Percentiles rank a stretch among this genome's conserved stretches.
These are phyloP conservation scores for Pseudopodoces humilis DNA, from an alignment of 2,113 vertebrate species.

Conservation along the genomic window DNA sequence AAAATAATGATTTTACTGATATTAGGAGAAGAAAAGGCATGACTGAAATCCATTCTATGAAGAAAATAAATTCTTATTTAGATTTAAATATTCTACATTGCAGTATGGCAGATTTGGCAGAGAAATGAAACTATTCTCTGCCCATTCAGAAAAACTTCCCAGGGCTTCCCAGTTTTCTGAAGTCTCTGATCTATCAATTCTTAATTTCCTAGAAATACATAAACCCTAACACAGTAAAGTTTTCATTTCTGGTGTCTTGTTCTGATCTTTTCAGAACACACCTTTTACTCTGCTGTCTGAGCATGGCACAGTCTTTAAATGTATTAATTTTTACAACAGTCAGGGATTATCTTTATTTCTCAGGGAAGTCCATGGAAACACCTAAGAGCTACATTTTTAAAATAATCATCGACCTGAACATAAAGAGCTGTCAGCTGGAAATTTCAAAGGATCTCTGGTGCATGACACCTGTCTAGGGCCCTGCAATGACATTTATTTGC, in stretches of 20 bases:
- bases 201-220: background rate
- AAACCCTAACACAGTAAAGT: background rate
- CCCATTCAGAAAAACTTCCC: background rate
- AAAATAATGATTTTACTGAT: background rate
- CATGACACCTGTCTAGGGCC: background rate
- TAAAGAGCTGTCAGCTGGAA: background rate
- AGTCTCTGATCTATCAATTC: background rate
- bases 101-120: background rate
- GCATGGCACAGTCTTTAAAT: background rate
- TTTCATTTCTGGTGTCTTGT: background rate
- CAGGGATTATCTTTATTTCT: background rate
- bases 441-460: background rate
- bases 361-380: background rate
- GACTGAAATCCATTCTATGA: background rate
- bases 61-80: background rate
- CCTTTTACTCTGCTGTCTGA: background rate
- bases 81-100: background rate
- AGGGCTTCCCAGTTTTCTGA: background rate
- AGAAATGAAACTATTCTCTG: background rate
- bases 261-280: background rate
- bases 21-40: background rate
- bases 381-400: background rate
- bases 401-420: background rate
- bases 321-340: background rate
- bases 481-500: background rate